phyloP scores from a whole-genome alignment of 2,797 vertebrate species.

The Sebastolobus altivelis region DNA sequence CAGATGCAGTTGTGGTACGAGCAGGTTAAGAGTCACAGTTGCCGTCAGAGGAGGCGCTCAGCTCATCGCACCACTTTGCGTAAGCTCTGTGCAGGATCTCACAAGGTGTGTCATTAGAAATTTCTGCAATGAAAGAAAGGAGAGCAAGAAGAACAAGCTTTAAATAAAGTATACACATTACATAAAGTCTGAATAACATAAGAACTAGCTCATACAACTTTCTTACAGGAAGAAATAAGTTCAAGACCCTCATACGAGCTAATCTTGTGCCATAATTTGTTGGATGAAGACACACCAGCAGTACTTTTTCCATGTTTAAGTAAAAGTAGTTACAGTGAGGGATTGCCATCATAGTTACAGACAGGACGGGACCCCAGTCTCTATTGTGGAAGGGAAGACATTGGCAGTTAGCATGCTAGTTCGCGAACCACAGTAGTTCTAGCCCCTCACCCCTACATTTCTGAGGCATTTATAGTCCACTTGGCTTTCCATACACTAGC shows the following conservation, averaged over 20 bases:
- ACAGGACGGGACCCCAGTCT: not conserved
- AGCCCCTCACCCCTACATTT: not conserved
- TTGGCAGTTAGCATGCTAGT: not conserved
- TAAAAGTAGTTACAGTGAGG: not conserved
- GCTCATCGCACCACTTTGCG: constrained; percentile 82
- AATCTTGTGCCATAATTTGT: not conserved
- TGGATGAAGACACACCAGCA: not conserved
- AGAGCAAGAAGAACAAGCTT: not conserved
- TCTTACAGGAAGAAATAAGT: too few species aligned
- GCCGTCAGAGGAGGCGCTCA: constrained; percentile 51
- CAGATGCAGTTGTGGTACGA: not conserved
- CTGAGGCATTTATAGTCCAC: too few species aligned
- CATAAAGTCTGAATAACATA: not conserved
- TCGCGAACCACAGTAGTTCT: not conserved
- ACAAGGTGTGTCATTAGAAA: constrained; percentile 84
- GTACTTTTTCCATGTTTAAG: not conserved
- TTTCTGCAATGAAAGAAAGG: constrained; percentile 78
- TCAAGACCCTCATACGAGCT: not conserved
- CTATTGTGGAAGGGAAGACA: not conserved
- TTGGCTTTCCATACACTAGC: too few species aligned
- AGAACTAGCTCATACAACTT: not conserved
- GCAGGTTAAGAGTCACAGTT: constrained; percentile 33
- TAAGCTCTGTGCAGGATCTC: constrained; percentile 82
- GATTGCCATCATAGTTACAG: not conserved
- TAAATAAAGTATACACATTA: not conserved